Percentiles rank a stretch among this genome's conserved stretches.
Evolutionary conservation across 1,140 invertebrate genomes (phyloP).

Genomic region (Pseudomyrmex flavicornis): DNA sequence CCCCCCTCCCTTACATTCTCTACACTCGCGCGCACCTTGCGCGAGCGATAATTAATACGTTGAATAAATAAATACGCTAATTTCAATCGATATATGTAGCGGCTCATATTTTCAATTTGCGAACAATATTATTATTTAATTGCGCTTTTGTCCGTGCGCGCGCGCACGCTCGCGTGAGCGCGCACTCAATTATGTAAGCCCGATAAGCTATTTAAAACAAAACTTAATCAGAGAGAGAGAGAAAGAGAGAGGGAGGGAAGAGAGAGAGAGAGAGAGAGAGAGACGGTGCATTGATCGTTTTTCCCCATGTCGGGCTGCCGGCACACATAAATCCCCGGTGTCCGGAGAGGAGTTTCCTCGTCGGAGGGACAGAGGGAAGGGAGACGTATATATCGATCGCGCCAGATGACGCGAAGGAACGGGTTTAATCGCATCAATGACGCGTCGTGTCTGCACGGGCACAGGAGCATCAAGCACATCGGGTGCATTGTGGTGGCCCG

Average conservation of each 20-base stretch:
- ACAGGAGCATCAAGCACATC: background rate
- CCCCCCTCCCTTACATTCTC: no score
- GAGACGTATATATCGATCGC: constrained; percentile 29
- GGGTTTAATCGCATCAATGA: constrained; percentile 47
- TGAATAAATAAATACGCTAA: constrained; percentile 13
- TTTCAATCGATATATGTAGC: background rate
- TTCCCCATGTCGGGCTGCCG: background rate
- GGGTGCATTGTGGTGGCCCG: background rate
- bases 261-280: background rate
- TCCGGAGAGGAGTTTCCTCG: background rate
- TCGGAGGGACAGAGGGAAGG: background rate
- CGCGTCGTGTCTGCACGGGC: constrained; percentile 20
- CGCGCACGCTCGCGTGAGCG: background rate
- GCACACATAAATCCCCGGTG: background rate
- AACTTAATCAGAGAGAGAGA: constrained; percentile 17
- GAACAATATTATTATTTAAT: constrained; percentile 34
- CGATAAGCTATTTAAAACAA: constrained; percentile 2
- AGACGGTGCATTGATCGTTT: background rate
- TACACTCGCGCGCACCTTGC: background rate
- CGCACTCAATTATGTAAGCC: constrained; percentile 1
- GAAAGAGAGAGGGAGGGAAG: no score
- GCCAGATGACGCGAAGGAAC: constrained; percentile 48
- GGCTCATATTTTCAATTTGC: constrained; percentile 28
- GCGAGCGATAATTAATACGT: constrained; percentile 24
- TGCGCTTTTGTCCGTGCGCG: background rate